Evolutionary conservation across 2,888 invertebrate species (phyloP).

Genomic region (Entomobrya proxima): DNA sequence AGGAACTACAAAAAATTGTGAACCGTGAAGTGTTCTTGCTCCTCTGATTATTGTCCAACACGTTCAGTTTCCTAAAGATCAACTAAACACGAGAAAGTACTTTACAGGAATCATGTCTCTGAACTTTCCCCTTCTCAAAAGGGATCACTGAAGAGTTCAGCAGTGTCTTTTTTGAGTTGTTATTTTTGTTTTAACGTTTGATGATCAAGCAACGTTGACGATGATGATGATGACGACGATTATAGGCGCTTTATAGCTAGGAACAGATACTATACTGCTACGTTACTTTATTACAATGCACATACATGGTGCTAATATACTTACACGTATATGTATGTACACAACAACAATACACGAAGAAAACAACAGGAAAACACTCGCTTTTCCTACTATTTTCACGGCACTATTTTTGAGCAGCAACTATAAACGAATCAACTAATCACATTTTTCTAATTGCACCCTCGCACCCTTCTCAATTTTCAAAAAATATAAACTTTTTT

Average conservation of each 20-base stretch:
- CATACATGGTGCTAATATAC: slow-evolving; percentile 28
- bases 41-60: slow-evolving; percentile 26
- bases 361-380: slow-evolving; percentile 12
- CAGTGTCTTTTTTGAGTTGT: neutral
- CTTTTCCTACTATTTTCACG: slow-evolving; percentile 19
- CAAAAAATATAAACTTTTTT: slow-evolving; percentile 42
- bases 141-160: neutral
- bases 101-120: slow-evolving; percentile 45
- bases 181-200: slow-evolving; percentile 26
- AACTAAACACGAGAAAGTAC: slow-evolving; percentile 53
- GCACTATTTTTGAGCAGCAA: slow-evolving; percentile 61
- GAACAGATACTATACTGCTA: slow-evolving; percentile 21
- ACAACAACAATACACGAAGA: slow-evolving; percentile 31
- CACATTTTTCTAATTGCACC: slow-evolving; percentile 13
- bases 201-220: slow-evolving; percentile 18
- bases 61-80: slow-evolving; percentile 13
- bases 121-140: neutral
- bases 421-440: neutral
- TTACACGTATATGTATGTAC: slow-evolving; percentile 24
- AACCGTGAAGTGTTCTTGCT: neutral
- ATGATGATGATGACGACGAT: slow-evolving; percentile 23
- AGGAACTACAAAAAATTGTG: neutral
- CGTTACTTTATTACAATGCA: neutral
- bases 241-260: slow-evolving; percentile 5
- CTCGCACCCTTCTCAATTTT: slow-evolving; percentile 1